Evolutionary conservation across 2,888 invertebrate species (phyloP).

Genomic region (Plusia festucae): DNA sequence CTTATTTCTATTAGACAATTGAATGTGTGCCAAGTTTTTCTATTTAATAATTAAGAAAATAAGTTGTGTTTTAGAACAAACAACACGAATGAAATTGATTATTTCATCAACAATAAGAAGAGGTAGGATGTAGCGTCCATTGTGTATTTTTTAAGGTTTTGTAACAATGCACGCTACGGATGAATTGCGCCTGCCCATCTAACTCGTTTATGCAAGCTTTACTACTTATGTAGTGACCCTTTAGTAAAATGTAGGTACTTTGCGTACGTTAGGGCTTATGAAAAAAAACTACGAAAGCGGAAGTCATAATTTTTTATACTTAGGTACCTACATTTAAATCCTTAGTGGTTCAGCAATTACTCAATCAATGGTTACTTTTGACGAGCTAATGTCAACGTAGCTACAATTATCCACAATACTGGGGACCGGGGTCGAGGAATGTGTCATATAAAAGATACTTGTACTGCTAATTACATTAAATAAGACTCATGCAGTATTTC

Average conservation of each 20-base stretch:
- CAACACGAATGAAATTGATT: constrained; percentile 25
- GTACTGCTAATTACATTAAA: neutral
- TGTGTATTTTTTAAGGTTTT: constrained; percentile 69
- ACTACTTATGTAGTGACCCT: constrained; percentile 32
- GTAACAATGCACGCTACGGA: constrained; percentile 70
- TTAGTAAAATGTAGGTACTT: constrained; percentile 20
- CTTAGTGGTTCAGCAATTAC: neutral
- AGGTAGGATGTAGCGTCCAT: constrained; percentile 65
- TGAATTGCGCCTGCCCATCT: constrained; percentile 59
- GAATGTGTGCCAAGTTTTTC: no score
- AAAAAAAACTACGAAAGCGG: neutral
- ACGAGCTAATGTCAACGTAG: no score
- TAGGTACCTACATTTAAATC: neutral
- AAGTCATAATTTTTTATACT: neutral
- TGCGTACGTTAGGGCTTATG: neutral
- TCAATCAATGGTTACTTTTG: no score
- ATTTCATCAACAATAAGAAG: constrained; percentile 61
- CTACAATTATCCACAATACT: neutral
- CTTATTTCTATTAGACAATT: no score
- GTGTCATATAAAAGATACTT: neutral
- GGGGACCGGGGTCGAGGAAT: neutral
- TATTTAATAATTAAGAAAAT: neutral
- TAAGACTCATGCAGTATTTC: neutral
- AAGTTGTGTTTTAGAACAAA: constrained; percentile 3
- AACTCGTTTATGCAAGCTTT: constrained; percentile 51